Evolutionary conservation across 1,140 invertebrate species (phyloP).

Genomic region (Dermatophagoides farinae): DNA sequence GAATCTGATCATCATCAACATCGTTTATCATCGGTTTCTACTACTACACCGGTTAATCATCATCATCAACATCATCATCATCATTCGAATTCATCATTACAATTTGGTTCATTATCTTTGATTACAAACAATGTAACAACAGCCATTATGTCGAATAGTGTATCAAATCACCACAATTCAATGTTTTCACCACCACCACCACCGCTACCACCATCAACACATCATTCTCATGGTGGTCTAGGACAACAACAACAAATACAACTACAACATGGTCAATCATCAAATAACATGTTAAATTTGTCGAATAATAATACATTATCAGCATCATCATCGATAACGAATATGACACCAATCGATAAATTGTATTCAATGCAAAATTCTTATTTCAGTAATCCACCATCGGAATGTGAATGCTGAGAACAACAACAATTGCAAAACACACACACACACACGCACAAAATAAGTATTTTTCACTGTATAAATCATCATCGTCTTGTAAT

Average conservation of each 20-base stretch:
- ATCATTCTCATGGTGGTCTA: not conserved
- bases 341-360: slow-evolving; percentile 80
- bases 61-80: not conserved
- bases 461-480: too few species aligned
- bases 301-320: not conserved
- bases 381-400: slow-evolving; percentile 39
- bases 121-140: too few species aligned
- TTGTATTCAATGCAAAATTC: slow-evolving; percentile 92
- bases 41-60: too few species aligned
- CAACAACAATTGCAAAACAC: too few species aligned
- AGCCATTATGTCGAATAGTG: too few species aligned
- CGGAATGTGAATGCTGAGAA: not conserved
- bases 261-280: not conserved
- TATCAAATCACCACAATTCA: too few species aligned
- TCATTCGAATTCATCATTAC: slow-evolving; percentile 1
- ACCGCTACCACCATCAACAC: not conserved
- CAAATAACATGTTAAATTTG: too few species aligned
- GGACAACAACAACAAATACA: not conserved
- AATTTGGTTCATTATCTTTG: not conserved
- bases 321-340: slow-evolving; percentile 28
- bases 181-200: not conserved
- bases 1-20: not conserved
- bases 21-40: too few species aligned
- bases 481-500: too few species aligned
- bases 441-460: not conserved